Base-by-base conservation (phyloP, 2,888 invertebrate genomes). In the Chrysina gloriosa region DNA sequence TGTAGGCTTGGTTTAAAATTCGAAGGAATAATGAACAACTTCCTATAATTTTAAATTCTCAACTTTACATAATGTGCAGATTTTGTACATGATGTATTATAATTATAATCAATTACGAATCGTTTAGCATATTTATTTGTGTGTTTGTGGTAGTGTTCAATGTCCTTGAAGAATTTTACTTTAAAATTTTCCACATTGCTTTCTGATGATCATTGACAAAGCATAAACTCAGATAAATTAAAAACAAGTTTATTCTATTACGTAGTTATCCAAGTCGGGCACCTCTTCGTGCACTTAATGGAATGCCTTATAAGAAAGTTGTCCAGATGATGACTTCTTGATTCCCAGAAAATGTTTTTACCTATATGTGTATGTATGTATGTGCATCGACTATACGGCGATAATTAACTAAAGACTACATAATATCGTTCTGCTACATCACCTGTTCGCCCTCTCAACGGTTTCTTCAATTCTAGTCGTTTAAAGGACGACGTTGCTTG, bases 381-480 rank as follows among this genome's bases (percentile, higher is more conserved):
- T 11, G 7, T 48, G 23, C 48, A 25, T n/a, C 48, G n/a, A 23
- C n/a, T 47, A 14, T 21, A 29, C 21, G 21, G 19, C 21, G 9
- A 19, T 54, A 54, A 54, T 56, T 56, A 56, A 56, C 14, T 56
- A 39, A 56, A 23, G 11, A 56, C 39, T 36, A 21, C 21, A 56
- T 39, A 56, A 36, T 56, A 36, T 9, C 36, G 23, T 14, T 19
- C 34, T 54, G 23, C n/a, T 5, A 21, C n/a, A 16, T 21, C 19
- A 23, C 21, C 19, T 56, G 56, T 56, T 23, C n/a, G 36, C 19
- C 36, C n/a, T n/a, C n/a, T 11, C 23, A 36, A n/a, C 36, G 6
- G 21, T 56, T 54, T 36, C 9, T 19, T 9, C 7, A 54, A 19
- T 6, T 7, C n/a, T 9, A 11, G 7, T 0, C 3, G 21, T 36